Percentiles rank a stretch among this genome's conserved stretches.
These are phyloP conservation scores for Ascidia mentula DNA, from an alignment of 23 tunicate species.

Conservation along the genomic window DNA sequence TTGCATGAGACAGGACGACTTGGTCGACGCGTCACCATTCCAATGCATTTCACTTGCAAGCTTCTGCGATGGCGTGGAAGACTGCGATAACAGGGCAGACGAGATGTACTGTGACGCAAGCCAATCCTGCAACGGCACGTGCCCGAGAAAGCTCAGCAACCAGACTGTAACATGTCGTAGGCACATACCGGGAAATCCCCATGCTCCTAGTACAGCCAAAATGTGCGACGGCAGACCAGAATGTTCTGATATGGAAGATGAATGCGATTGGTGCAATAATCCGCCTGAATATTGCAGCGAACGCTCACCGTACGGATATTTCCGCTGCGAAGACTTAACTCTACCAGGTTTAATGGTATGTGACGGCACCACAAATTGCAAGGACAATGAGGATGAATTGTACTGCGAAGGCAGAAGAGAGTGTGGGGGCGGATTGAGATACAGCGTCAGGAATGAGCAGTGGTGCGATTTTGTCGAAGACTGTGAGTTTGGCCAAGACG, in stretches of 20 bases:
- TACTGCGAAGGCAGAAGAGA: conserved; percentile 38
- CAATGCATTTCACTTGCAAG: conserved; percentile 35
- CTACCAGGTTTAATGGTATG: conserved; percentile 61
- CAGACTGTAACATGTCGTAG: conserved; percentile 9
- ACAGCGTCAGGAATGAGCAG: conserved; percentile 24
- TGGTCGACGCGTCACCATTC: neutral
- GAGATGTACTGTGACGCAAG: conserved; percentile 46
- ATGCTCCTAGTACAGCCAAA: conserved; percentile 54
- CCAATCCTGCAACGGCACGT: neutral
- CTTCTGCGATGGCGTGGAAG: conserved; percentile 58
- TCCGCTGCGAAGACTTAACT: conserved; percentile 30
- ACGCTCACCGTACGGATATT: conserved; percentile 39
- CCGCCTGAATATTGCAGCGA: conserved; percentile 37
- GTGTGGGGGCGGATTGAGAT: conserved; percentile 26
- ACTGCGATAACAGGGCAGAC: conserved; percentile 69
- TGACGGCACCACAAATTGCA: conserved; percentile 50
- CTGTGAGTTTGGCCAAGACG: conserved; percentile 62
- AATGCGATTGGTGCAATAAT: conserved; percentile 43
- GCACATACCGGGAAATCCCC: conserved; percentile 28
- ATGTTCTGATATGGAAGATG: conserved; percentile 84
- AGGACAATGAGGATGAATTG: conserved; percentile 21
- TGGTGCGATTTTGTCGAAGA: conserved; percentile 54
- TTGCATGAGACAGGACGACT: conserved; percentile 22
- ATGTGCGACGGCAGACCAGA: conserved; percentile 76
- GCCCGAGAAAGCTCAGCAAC: neutral